Evolutionary conservation across 2,113 vertebrate species (phyloP).

Genomic region (Alethe diademata): DNA sequence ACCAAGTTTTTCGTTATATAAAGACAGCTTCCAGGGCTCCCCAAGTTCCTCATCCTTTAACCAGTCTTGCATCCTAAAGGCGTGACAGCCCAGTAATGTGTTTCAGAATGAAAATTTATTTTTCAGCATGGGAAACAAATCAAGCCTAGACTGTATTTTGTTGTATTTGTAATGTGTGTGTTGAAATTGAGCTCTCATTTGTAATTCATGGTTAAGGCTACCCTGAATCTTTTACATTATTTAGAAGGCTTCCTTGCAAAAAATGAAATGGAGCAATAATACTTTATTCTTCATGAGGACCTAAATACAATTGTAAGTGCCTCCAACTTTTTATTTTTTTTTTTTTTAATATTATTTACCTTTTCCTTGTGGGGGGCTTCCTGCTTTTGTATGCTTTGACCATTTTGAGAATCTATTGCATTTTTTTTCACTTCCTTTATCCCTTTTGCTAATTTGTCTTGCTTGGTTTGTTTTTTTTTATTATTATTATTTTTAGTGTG

Average conservation of each 20-base stretch:
- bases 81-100: not conserved
- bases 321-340: not conserved
- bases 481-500: too few relatives aligned
- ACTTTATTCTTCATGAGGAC: not conserved
- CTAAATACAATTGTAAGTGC: not conserved
- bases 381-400: not conserved
- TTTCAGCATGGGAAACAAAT: not conserved
- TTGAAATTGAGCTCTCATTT: not conserved
- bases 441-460: not conserved
- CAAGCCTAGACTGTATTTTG: not conserved
- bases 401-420: not conserved
- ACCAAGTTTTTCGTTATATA: not conserved
- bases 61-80: not conserved
- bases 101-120: not conserved
- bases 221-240: not conserved
- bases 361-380: not conserved
- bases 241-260: not conserved
- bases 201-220: not conserved
- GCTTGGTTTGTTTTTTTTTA: not conserved
- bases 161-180: not conserved
- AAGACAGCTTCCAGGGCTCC: not conserved
- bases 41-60: not conserved
- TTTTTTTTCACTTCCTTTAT: not conserved
- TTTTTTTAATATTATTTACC: not conserved
- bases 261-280: not conserved